Base-by-base conservation (phyloP, 2,888 invertebrate genomes). In the Ctena decussata region DNA sequence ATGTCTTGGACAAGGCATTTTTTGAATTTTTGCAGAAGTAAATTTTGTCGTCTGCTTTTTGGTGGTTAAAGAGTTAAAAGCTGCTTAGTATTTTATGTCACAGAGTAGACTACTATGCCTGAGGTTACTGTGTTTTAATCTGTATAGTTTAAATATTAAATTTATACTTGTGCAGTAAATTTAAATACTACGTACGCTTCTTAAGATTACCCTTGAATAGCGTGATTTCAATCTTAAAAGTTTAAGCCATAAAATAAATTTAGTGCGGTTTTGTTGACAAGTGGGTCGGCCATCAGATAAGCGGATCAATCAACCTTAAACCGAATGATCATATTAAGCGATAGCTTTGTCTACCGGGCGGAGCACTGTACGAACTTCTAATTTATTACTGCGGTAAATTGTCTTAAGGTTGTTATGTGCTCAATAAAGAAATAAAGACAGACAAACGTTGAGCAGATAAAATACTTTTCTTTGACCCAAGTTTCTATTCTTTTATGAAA, bases 261-360 rank as follows among this genome's bases (percentile, higher is more conserved):
- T 35, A 35, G 32, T 32, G 35, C 11, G 65, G 32, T 65, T 65
- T 65, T 65, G 35, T 65, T 65, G 65, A 65, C 65, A 65, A 57
- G 65, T 21, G 65, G 65, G 65, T 21, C 35, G 65, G 65, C 65
- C 32, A 65, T 65, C 65, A 11, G 65, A 65, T 65, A 65, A 65
- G 35, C 35, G 8, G 35, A 27, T 24, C 65, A 65, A 35, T 65
- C 65, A 24, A 35, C 65, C 35, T 32, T 24, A 65, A 65, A 65
- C 65, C 21, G 21, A 18, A 15, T 30, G 79, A 79, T 81, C 75
- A 24, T 65, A 76, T 21, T 69, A 32, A 46, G 73, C 44, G 85
- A 86, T 86, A 76, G 44, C 69, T 69, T 86, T 86, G 82, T 80
- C 32, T 49, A 30, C 15, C 41, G 75, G 81, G 85, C 30, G 81